phyloP scores from a whole-genome alignment of 2,113 vertebrate species.

The Thalassarche chlororhynchos region DNA sequence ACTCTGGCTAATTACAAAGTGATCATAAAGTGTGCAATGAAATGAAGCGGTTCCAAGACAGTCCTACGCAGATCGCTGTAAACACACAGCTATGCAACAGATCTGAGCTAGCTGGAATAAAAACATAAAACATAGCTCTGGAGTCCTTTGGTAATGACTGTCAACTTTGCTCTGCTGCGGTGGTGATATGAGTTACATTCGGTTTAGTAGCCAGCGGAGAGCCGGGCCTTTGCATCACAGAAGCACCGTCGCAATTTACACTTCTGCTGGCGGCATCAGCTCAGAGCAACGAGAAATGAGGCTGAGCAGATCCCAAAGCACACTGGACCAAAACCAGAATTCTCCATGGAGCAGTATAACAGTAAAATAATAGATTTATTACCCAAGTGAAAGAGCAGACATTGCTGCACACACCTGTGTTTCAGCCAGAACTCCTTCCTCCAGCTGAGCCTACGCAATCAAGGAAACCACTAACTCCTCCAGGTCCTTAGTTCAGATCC shows the following conservation, averaged over 20 bases:
- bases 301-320: conserved; percentile 25
- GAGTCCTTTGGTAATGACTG: background rate
- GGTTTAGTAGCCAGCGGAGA: background rate
- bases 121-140: background rate
- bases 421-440: conserved; percentile 40
- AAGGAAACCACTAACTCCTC: conserved; percentile 42
- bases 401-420: conserved; percentile 1
- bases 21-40: fast-evolving
- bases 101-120: background rate
- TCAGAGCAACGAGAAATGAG: conserved; percentile 6
- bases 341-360: background rate
- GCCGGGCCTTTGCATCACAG: conserved; percentile 12
- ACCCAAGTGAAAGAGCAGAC: conserved; percentile 39
- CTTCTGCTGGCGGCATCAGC: conserved; percentile 21
- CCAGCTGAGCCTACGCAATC: conserved; percentile 5
- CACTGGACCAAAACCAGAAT: conserved; percentile 41
- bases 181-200: background rate
- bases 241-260: background rate
- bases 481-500: background rate
- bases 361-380: conserved; percentile 54
- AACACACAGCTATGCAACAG: background rate
- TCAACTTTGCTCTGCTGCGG: background rate
- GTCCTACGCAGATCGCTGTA: background rate
- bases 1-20: background rate
- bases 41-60: background rate